Evolutionary conservation across 2,797 vertebrate genomes (phyloP), one percentile per base, ranked within the genome.

Genomic region (Spinus pinus): DNA sequence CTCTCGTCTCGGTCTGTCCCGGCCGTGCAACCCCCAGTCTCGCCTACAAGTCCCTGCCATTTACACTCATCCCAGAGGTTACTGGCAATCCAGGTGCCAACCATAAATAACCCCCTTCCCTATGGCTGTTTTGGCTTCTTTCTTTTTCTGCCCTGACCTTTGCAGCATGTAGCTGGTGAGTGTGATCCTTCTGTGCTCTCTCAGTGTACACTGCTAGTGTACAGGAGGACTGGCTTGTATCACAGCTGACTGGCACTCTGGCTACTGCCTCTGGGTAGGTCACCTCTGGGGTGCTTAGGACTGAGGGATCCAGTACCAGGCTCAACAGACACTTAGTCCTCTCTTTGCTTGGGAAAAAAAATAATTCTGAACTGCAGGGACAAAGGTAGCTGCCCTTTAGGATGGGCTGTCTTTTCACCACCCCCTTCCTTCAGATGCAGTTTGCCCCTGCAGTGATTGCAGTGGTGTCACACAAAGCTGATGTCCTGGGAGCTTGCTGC

Each of bases 201-300:
- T 46, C 56, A 50, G 44, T 9, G 12, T 14, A 66, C 12, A 57
- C 19, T 25, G 7, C 0, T 10, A 53, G 22, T 0, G 0, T 50
- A 18, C 21, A 89, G 44, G 30, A 75, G 18, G 16, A 24, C 49
- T 60, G 44, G 21, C 51, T 79, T 61, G 10, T 30, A 9, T 54
- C 58, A 10, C 35, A 62, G 47, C 39, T 72, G 72, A 24, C 42
- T 72, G 56, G 22, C 16, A 49, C 16, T 41, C 19, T 64, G 57
- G 37, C 3, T 16, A 2, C 56, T 54, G 69, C 41, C 37, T 73
- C 47, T 62, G 66, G 30, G 28, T 33, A 49, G 20, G 14, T 65
- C 57, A 78, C 17, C 39, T 75, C 86, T 27, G 62, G 44, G 16
- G 8, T 80, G n/a, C 47, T 47, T 47, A 14, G 51, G 9, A 35